Conservation (phyloP, 2,888 invertebrate species). For the Chymomyza amoena region DNA sequence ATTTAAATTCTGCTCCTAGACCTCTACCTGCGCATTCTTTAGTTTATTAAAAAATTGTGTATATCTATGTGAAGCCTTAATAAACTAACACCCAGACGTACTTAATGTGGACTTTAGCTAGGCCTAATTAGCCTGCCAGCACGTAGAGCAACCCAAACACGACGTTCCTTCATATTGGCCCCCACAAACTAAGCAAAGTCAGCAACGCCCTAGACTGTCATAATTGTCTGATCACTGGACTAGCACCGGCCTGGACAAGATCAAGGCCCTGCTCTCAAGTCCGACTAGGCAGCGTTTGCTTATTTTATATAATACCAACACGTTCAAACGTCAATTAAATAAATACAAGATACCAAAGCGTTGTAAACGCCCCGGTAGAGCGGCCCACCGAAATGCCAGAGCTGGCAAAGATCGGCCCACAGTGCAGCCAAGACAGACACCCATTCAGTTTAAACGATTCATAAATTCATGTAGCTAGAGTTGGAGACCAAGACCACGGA, state of each 20-base stretch:
- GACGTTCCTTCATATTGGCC: conserved; percentile 61
- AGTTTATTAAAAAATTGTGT: background rate
- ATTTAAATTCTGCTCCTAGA: background rate
- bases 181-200: conserved; percentile 60
- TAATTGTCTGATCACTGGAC: conserved; percentile 44
- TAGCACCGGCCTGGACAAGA: conserved; percentile 11
- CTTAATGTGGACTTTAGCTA: conserved; percentile 26
- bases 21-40: background rate
- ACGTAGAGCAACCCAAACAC: conserved; percentile 65
- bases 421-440: conserved; percentile 34
- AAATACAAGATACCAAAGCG: conserved; percentile 73
- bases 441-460: conserved; percentile 64
- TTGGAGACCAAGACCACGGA: conserved; percentile 14
- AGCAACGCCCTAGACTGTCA: conserved; percentile 67
- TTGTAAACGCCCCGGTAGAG: conserved; percentile 60
- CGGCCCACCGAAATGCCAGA: conserved; percentile 19
- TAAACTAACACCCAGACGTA: conserved; percentile 66
- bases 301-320: conserved; percentile 70
- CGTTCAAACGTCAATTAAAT: conserved; percentile 72
- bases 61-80: conserved; percentile 40
- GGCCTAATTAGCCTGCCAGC: conserved; percentile 68
- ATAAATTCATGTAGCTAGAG: conserved; percentile 57
- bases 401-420: conserved; percentile 26
- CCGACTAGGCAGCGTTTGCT: conserved; percentile 29
- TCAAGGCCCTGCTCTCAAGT: conserved; percentile 4